Conservation (phyloP, 2,113 vertebrate species). For the Thinocorus orbignyianus region DNA sequence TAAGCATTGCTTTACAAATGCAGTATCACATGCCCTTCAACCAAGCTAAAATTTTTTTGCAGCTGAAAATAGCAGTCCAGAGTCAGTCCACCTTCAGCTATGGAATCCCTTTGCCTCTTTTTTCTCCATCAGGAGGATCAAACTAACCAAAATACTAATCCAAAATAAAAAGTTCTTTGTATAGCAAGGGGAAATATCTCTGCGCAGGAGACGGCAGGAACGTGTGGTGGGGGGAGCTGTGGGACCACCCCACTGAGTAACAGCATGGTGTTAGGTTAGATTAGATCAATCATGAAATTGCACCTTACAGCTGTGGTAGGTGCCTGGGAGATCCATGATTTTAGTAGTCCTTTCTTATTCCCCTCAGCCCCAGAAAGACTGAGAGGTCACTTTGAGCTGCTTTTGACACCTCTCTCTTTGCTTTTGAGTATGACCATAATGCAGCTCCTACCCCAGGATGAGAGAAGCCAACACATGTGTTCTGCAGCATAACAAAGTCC, state of each 20-base stretch:
- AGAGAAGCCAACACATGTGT: not conserved
- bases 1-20: not conserved
- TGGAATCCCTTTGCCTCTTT: not conserved
- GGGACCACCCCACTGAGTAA: not conserved
- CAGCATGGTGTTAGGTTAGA: not conserved
- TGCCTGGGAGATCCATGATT: not conserved
- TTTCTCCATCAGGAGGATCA: not conserved
- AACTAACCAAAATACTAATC: not conserved
- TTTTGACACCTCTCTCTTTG: not conserved
- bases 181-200: not conserved
- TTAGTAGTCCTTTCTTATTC: not conserved
- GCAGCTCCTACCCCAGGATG: not conserved
- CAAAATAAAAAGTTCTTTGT: not conserved
- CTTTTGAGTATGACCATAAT: not conserved
- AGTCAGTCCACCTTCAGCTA: not conserved
- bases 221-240: fast-evolving
- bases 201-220: not conserved
- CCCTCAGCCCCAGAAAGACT: not conserved
- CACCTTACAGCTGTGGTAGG: not conserved
- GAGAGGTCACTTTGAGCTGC: not conserved
- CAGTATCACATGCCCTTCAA: not conserved
- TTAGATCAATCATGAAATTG: not conserved
- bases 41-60: not conserved
- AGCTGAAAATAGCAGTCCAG: not conserved
- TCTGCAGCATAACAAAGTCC: not conserved